Evolutionary conservation across 2,113 vertebrate species (phyloP).

Genomic region (Amazona guildingii): DNA sequence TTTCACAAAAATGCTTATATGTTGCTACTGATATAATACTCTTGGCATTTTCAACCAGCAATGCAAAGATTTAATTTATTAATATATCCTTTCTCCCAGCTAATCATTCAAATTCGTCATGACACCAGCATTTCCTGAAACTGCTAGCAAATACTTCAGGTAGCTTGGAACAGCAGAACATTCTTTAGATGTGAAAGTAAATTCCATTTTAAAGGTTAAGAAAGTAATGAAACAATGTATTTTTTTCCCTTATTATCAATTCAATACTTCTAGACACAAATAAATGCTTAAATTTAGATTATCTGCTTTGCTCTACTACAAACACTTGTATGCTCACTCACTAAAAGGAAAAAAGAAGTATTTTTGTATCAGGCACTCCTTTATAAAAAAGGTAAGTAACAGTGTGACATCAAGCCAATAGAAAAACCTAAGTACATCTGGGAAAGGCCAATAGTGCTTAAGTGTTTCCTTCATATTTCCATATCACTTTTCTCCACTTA

Average conservation of each 20-base stretch:
- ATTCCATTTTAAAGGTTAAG: neutral
- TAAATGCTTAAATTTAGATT: neutral
- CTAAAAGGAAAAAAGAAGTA: neutral
- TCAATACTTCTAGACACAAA: neutral
- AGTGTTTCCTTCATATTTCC: neutral
- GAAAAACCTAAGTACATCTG: neutral
- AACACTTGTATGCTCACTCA: neutral
- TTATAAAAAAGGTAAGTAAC: neutral
- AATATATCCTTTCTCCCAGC: neutral
- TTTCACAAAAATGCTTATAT: neutral
- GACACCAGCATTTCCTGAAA: neutral
- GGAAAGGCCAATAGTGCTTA: neutral
- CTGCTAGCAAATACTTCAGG: neutral
- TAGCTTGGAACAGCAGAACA: neutral
- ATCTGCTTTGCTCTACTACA: neutral
- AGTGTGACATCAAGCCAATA: neutral
- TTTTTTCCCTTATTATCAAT: neutral
- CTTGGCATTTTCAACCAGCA: neutral
- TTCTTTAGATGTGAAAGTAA: neutral
- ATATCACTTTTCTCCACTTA: neutral
- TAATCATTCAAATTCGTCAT: neutral
- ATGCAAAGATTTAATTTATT: neutral
- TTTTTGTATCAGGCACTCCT: neutral
- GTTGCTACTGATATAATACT: neutral
- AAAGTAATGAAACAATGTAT: neutral